Evolutionary conservation across 2,113 vertebrate genomes (phyloP), one percentile per base, ranked within the genome.

Genomic region (Sitta europaea): DNA sequence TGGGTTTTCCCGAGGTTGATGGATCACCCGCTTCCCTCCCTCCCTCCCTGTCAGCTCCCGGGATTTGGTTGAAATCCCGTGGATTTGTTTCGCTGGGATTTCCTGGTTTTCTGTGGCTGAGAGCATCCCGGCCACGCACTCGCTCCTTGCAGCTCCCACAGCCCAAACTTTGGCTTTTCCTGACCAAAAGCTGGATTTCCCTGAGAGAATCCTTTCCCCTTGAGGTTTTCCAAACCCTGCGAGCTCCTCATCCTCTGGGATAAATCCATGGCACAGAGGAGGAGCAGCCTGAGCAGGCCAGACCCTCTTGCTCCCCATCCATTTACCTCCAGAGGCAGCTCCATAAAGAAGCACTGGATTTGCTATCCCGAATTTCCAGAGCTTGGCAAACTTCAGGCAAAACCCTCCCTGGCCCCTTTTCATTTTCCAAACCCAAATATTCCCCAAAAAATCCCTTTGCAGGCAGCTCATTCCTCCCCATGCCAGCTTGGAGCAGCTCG

Each of bases 401-500:
- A 55, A 9, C 16, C 43, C 61, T 36, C 45, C 24, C 28, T 33
- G 29, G 4, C 22, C 23, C 15, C 7, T 63, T 71, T 38, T 20
- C 0, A 0, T 58, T 61, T 53, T 14, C 80, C 53, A 50, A 51
- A 7, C 35, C 35, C 29, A 2, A 6, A 0, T 3, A 28, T 55
- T 43, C 58, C 57, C 14, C 23, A 3, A n/a, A 9, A 40, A 57
- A 72, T 4, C 21, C 35, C 43, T 92, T 43, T 47, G 20, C 20
- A 21, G 22, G 7, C 18, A 70, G 45, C 66, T 50, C 17, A 3
- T 35, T 45, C 59, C 43, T 28, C 2, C 0, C 36, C 27, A 0
- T 0, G 13, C 1, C 0, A 20, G 66, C 4, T 4, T 8, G 27
- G 35, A 55, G 8, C 36, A 5, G 53, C 6, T 0, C 3, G 5